phyloP scores from a whole-genome alignment of 2,113 vertebrate species.

The Acanthochromis polyacanthus region DNA sequence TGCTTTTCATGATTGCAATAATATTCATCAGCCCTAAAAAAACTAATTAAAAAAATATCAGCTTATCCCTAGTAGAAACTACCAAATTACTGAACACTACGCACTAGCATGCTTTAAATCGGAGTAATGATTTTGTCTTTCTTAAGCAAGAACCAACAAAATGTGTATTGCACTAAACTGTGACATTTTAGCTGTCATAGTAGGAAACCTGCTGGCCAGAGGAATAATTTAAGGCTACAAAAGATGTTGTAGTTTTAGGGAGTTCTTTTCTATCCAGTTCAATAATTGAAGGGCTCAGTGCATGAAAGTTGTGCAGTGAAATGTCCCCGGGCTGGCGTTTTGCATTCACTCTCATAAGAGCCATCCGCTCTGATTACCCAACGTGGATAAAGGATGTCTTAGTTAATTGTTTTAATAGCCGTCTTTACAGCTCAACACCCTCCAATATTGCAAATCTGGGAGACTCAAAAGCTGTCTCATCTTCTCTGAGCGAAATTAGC shows the following conservation, averaged over 20 bases:
- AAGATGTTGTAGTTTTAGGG: conserved; percentile 10
- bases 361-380: conserved; percentile 43
- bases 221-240: conserved; percentile 11
- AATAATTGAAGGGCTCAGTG: conserved; percentile 33
- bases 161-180: not conserved
- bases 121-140: too few species aligned
- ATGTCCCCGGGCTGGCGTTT: conserved; percentile 59
- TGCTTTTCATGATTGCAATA: too few species aligned
- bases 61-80: too few species aligned
- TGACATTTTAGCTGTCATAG: not conserved
- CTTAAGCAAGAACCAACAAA: not conserved
- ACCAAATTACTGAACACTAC: too few species aligned
- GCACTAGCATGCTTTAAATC: too few species aligned
- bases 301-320: conserved; percentile 38
- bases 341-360: conserved; percentile 44
- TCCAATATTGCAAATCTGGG: conserved; percentile 43
- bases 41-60: too few species aligned
- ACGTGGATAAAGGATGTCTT: conserved; percentile 58
- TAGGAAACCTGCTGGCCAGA: not conserved
- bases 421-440: conserved; percentile 49
- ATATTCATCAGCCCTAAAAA: too few species aligned
- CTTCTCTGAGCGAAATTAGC: conserved; percentile 45
- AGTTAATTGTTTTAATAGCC: conserved; percentile 75
- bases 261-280: conserved; percentile 42
- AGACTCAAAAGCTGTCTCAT: conserved; percentile 49